These are phyloP conservation scores for Panopea generosa DNA, from an alignment of 2,888 invertebrate species.

Conservation along the genomic window DNA sequence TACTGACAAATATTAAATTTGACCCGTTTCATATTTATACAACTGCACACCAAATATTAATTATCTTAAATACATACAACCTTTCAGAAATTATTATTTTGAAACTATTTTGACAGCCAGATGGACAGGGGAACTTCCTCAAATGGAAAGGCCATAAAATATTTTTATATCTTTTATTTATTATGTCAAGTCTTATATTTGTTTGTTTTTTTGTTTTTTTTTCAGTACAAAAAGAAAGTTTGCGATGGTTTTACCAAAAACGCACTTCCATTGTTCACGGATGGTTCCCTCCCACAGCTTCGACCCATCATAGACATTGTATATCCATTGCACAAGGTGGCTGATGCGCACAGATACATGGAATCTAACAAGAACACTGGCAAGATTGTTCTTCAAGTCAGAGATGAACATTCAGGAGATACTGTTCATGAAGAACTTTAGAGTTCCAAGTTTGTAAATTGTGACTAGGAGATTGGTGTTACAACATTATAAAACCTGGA, in stretches of 20 bases:
- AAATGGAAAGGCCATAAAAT: no score
- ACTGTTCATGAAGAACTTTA: constrained; percentile 64
- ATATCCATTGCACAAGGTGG: constrained; percentile 77
- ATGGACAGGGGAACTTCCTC: no score
- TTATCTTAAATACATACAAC: no score
- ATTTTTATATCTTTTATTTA: no score
- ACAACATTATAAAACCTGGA: no score
- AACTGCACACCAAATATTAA: no score
- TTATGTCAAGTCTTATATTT: no score
- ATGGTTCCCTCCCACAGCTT: constrained; percentile 66
- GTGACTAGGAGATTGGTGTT: neutral
- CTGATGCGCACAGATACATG: constrained; percentile 82
- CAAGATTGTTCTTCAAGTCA: constrained; percentile 81
- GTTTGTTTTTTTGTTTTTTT: neutral
- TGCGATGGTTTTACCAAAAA: constrained; percentile 74
- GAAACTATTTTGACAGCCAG: no score
- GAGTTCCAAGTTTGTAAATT: neutral
- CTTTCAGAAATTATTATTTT: no score
- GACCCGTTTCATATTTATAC: no score
- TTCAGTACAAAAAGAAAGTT: constrained; percentile 83
- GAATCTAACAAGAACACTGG: constrained; percentile 83
- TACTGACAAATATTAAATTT: no score
- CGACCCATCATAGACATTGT: constrained; percentile 78
- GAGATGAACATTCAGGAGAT: constrained; percentile 60
- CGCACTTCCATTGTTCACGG: constrained; percentile 75